These are phyloP conservation scores for Lasiurus borealis DNA, from an alignment of 2,113 vertebrate species.

Conservation along the genomic window DNA sequence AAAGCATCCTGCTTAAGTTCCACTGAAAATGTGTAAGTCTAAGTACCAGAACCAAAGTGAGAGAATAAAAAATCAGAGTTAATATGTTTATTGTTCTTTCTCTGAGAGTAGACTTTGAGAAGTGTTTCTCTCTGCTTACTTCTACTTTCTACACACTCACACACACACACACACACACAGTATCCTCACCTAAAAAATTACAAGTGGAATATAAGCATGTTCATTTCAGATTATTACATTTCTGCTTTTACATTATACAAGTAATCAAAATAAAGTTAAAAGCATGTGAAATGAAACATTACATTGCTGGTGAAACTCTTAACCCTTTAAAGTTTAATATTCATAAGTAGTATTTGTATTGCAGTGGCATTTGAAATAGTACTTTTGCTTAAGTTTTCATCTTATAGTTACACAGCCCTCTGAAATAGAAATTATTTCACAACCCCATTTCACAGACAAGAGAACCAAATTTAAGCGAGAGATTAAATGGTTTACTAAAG, in stretches of 20 bases:
- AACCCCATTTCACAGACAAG: slow-evolving; percentile 33
- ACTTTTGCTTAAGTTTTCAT: background rate
- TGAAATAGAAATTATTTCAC: background rate
- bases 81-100: slow-evolving; percentile 52
- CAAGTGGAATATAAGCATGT: background rate
- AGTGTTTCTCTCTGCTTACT: slow-evolving; percentile 23
- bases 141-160: background rate
- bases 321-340: background rate
- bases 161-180: background rate
- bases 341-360: background rate
- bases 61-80: slow-evolving; percentile 66
- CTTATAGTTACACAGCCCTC: background rate
- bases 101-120: slow-evolving; percentile 47
- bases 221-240: background rate
- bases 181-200: slow-evolving; percentile 18
- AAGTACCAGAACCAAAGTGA: slow-evolving; percentile 75
- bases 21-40: slow-evolving; percentile 72
- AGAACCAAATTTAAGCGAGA: background rate
- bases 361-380: background rate
- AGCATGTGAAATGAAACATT: background rate
- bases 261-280: background rate
- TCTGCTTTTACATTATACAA: slow-evolving; percentile 34
- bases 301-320: background rate
- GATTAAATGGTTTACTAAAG: slow-evolving; percentile 38
- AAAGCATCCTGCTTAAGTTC: slow-evolving; percentile 85